Percentiles rank a stretch among this genome's conserved stretches.
Conservation (phyloP, 2,888 invertebrate genomes). For the Hypena proboscidalis region DNA sequence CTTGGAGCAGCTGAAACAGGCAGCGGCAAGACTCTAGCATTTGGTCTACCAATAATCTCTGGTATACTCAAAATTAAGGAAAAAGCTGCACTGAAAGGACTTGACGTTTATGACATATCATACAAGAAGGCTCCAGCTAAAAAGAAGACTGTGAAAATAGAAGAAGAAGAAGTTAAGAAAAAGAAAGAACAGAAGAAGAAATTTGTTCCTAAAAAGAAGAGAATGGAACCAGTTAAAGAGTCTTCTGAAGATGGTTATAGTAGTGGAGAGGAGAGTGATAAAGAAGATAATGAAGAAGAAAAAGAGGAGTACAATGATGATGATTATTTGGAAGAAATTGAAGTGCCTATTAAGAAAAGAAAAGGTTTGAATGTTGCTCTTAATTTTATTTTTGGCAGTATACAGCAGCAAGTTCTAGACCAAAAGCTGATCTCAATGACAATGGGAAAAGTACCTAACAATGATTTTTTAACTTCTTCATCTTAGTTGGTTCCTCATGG, state of each 20-base stretch:
- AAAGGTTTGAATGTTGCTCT: too few species aligned
- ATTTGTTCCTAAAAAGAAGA: conserved; percentile 41
- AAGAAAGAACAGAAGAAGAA: conserved; percentile 30
- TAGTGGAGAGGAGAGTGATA: conserved; percentile 63
- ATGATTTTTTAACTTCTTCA: too few species aligned
- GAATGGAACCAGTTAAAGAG: conserved; percentile 50
- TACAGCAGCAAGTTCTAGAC: too few species aligned
- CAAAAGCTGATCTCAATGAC: too few species aligned
- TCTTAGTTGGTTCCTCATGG: too few species aligned
- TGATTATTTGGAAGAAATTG: conserved; percentile 69
- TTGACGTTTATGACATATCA: conserved; percentile 72
- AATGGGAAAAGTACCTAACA: too few species aligned
- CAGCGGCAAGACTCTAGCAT: conserved; percentile 99
- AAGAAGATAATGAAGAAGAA: conserved; percentile 42
- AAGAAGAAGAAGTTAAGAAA: conserved; percentile 19
- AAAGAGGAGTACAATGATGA: conserved; percentile 43
- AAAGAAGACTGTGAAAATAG: conserved; percentile 46
- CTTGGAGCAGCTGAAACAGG: conserved; percentile 99
- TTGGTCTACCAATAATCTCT: conserved; percentile 96
- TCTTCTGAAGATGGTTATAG: conserved; percentile 76
- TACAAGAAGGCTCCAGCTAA: conserved; percentile 67
- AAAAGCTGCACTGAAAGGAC: conserved; percentile 64
- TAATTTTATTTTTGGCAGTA: too few species aligned
- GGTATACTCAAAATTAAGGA: conserved; percentile 91
- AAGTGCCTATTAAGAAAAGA: conserved; percentile 65